phyloP scores from a whole-genome alignment of 2,797 vertebrate species.

The Sebastes itinus region DNA sequence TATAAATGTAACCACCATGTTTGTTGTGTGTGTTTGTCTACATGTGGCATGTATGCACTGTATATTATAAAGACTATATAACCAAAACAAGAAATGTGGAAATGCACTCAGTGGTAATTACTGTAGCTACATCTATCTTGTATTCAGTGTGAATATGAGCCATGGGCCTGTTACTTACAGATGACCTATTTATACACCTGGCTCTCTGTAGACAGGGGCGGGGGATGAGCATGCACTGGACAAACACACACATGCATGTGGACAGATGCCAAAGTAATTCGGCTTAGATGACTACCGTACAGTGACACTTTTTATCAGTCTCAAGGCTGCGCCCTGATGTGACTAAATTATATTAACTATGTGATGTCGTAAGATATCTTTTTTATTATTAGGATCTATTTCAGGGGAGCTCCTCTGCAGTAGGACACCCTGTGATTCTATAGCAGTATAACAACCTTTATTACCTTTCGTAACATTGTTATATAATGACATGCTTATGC shows the following conservation, averaged over 20 bases:
- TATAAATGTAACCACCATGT: neutral
- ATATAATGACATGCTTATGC: conserved; percentile 31
- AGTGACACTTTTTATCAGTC: conserved; percentile 44
- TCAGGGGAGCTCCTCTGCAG: neutral
- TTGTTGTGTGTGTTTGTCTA: neutral
- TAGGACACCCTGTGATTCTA: neutral
- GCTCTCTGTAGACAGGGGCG: conserved; percentile 13
- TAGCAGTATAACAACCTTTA: neutral
- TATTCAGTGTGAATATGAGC: conserved; percentile 26
- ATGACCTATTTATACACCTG: conserved; percentile 77
- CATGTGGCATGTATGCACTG: neutral
- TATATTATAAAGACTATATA: neutral
- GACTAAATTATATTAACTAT: conserved; percentile 3
- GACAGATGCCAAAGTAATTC: conserved; percentile 23
- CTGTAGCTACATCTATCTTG: neutral
- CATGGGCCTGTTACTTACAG: conserved; percentile 54
- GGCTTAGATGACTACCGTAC: conserved; percentile 16
- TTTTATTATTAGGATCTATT: conserved; percentile 18
- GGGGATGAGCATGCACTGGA: conserved; percentile 38
- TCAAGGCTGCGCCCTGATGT: conserved; percentile 21
- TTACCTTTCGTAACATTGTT: conserved; percentile 18
- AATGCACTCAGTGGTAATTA: conserved; percentile 15
- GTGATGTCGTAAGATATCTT: conserved; percentile 1
- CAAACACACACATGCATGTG: conserved; percentile 15
- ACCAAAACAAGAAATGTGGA: conserved; percentile 2